Percentiles rank a stretch among this genome's conserved stretches.
Conservation (phyloP, 2,888 invertebrate genomes). For the Eristalis pertinax region DNA sequence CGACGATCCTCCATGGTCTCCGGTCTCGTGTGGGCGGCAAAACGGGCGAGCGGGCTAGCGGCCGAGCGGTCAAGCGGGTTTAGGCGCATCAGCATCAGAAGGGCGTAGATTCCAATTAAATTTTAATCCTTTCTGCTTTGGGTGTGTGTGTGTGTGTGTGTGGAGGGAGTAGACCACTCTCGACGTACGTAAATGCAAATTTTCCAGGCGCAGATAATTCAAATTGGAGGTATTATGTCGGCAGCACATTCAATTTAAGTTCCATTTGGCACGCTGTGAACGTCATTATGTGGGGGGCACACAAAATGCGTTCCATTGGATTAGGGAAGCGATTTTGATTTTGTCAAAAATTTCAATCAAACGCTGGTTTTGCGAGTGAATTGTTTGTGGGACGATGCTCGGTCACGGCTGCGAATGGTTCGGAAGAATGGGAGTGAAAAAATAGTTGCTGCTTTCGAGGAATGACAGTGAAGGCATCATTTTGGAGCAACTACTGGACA, state of each 20-base stretch:
- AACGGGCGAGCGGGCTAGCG: too few species aligned
- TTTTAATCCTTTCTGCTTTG: constrained; percentile 57
- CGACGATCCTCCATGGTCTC: neutral
- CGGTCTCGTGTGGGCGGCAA: too few species aligned
- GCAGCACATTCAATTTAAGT: constrained; percentile 65
- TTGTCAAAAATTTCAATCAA: constrained; percentile 68
- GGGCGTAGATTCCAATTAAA: constrained; percentile 64
- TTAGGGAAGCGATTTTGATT: constrained; percentile 62
- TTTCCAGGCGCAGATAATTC: constrained; percentile 59
- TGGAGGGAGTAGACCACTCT: neutral
- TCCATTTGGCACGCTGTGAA: constrained; percentile 19
- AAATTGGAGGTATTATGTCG: constrained; percentile 70
- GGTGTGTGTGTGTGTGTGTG: constrained; percentile 13
- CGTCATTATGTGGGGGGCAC: constrained; percentile 20
- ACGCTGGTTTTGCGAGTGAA: constrained; percentile 20
- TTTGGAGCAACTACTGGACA: too few species aligned
- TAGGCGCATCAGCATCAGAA: constrained; percentile 7
- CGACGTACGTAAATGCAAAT: constrained; percentile 47
- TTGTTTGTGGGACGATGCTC: neutral
- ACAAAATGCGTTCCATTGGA: constrained; percentile 59
- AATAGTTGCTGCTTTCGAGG: too few species aligned
- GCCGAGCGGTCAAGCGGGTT: too few species aligned
- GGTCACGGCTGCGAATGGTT: neutral
- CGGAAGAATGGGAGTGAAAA: too few species aligned
- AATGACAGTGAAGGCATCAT: too few species aligned